A percentile compares a stretch with the other conserved stretches of the same genome.
Evolutionary conservation across 2,888 invertebrate species (phyloP).

Genomic region (Plebejus melissa): DNA sequence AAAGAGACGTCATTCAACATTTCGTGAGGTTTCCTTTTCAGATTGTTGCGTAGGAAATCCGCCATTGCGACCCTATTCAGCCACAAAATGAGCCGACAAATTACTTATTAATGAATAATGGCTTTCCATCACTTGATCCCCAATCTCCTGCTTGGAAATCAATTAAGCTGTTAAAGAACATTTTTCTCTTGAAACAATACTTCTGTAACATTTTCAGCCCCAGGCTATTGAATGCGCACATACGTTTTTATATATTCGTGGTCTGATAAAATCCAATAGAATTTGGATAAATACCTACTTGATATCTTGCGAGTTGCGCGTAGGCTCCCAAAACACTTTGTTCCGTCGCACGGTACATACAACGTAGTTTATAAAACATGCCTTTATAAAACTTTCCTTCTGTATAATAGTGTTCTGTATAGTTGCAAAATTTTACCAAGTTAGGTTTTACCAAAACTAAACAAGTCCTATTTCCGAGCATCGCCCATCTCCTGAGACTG

Average conservation of each 20-base stretch:
- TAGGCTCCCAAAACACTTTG: not conserved
- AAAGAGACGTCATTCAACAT: not conserved
- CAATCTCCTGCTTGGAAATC: not conserved
- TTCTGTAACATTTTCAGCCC: no score
- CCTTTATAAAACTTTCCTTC: no score
- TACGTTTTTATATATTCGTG: no score
- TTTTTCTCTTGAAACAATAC: no score
- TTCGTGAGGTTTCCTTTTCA: not conserved
- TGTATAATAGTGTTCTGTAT: no score
- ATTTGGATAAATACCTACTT: no score
- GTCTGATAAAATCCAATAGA: no score
- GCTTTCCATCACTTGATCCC: not conserved
- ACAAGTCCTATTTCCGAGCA: not conserved
- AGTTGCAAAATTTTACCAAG: no score
- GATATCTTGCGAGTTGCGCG: not conserved
- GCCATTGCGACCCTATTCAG: not conserved
- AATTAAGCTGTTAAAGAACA: not conserved
- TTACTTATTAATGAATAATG: not conserved
- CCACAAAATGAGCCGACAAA: not conserved
- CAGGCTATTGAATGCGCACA: no score
- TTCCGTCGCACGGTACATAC: no score
- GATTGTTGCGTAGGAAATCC: not conserved
- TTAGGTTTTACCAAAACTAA: no score
- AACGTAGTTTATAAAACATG: no score
- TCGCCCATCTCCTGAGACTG: not conserved